Evolutionary conservation across 2,113 vertebrate species (phyloP).

Genomic region (Bubo bubo): DNA sequence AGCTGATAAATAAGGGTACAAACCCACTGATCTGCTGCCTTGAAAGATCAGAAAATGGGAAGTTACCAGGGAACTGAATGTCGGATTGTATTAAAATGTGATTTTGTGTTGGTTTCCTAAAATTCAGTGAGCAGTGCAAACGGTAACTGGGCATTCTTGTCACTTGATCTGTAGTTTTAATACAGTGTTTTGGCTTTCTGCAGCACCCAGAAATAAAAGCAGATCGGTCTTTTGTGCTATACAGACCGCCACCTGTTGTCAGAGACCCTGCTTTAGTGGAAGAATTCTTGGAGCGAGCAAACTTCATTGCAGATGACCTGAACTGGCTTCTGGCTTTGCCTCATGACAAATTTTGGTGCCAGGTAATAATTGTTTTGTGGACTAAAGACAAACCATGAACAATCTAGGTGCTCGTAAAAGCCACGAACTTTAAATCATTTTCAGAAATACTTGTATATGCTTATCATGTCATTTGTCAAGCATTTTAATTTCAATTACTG

Average conservation of each 20-base stretch:
- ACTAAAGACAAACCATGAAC: neutral
- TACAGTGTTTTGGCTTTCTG: slow-evolving; percentile 53
- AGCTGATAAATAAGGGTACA: neutral
- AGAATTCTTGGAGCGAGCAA: slow-evolving; percentile 89
- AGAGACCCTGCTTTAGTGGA: slow-evolving; percentile 84
- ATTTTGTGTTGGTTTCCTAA: neutral
- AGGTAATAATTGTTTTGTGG: slow-evolving; percentile 78
- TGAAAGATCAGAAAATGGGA: neutral
- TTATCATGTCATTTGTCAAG: neutral
- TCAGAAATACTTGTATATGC: neutral
- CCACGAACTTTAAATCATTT: fast-evolving
- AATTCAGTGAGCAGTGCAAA: neutral
- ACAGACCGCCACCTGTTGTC: slow-evolving; percentile 82
- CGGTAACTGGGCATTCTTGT: neutral
- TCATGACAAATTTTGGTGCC: slow-evolving; percentile 97
- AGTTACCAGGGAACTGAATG: neutral
- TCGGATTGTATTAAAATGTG: neutral
- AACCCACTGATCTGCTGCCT: neutral
- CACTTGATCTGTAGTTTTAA: neutral
- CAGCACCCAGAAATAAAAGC: slow-evolving; percentile 89
- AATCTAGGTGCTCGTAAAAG: neutral
- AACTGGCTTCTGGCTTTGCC: slow-evolving; percentile 92
- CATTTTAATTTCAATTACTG: neutral
- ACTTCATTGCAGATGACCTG: slow-evolving; percentile 90
- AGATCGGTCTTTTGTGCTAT: slow-evolving; percentile 89